Evolutionary conservation across 2,888 invertebrate species (phyloP), one percentile per base, ranked within the genome.

Genomic region (Neelides folsomi): DNA sequence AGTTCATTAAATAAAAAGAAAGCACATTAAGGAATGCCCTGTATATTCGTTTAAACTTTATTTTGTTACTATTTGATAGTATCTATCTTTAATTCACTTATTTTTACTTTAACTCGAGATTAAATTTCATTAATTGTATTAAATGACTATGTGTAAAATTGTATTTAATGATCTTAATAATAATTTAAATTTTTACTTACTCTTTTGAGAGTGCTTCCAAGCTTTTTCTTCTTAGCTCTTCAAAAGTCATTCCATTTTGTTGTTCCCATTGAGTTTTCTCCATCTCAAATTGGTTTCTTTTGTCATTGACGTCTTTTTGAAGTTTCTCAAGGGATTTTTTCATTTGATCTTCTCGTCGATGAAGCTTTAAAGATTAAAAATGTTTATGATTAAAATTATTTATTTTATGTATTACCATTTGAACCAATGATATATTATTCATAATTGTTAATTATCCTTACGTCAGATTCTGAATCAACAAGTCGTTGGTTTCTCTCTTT

Each of bases 401-500:
- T 44, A 44, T 44, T 16, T 19, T 8, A 7, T 16, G 10, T n/a
- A n/a, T n/a, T n/a, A n/a, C n/a, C n/a, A n/a, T n/a, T n/a, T n/a
- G n/a, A n/a, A n/a, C n/a, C n/a, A n/a, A n/a, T n/a, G n/a, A n/a
- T n/a, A n/a, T n/a, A n/a, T n/a, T n/a, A n/a, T n/a, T n/a, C n/a
- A n/a, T n/a, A n/a, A n/a, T 40, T 20, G 15, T 27, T 9, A n/a
- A 19, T 34, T 47, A 40, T 44, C 68, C 75, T 75, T 70, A 80
- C 80, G 67, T 95, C 94, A 60, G 82, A 77, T 71, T 95, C 95
- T 1, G 92, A 90, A 71, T 95, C 94, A 73, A 89, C 89, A 66
- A 95, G 77, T 72, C 94, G 94, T 67, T 90, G 88, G 69, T 86
- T 87, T 75, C 95, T 94, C 72, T 95, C 95, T 67, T 84, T 81